Conservation (phyloP, 2,113 vertebrate genomes). For the Catagonus wagneri region DNA sequence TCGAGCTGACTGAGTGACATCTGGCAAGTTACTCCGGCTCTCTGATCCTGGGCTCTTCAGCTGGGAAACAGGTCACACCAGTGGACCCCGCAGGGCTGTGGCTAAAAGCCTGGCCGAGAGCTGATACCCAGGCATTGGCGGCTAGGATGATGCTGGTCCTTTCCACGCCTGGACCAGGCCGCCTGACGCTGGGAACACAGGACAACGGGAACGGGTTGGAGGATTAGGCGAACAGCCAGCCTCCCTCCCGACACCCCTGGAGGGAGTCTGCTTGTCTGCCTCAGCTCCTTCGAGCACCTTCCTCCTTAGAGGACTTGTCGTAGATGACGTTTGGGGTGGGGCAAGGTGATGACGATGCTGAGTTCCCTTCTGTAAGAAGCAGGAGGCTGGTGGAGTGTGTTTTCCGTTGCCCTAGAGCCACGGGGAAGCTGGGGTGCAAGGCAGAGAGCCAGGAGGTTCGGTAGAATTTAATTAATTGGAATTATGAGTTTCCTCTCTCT, state of each 20-base stretch:
- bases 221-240: too few species aligned
- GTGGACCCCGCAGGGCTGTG: rapidly evolving
- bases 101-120: background rate
- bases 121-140: background rate
- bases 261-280: background rate
- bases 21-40: background rate
- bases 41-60: background rate
- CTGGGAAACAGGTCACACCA: background rate
- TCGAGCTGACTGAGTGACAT: background rate
- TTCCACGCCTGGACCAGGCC: background rate
- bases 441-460: background rate
- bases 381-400: background rate
- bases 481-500: background rate
- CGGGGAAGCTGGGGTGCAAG: background rate
- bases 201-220: background rate
- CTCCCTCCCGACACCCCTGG: background rate
- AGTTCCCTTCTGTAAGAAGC: background rate
- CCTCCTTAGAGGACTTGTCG: background rate
- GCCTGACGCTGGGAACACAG: background rate
- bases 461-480: background rate
- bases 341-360: background rate
- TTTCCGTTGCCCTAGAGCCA: background rate
- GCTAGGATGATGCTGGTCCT: background rate
- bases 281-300: background rate
- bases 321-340: background rate